Percentiles rank a stretch among this genome's conserved stretches.
Evolutionary conservation across 23 tunicate species (phyloP).

Genomic region (Aplidium turbinatum): DNA sequence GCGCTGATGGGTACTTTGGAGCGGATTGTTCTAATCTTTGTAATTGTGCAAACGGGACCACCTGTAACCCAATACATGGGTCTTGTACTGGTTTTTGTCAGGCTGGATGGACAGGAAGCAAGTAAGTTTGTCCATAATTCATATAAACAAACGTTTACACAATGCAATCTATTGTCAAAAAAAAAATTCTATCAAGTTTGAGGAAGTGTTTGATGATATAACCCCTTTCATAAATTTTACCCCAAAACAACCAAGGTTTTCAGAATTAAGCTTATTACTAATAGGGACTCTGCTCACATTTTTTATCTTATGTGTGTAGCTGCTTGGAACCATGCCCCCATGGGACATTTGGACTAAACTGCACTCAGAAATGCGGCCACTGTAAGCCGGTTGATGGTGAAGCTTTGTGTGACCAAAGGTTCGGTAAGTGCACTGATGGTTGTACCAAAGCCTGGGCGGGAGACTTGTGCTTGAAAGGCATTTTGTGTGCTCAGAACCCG

Average conservation of each 20-base stretch:
- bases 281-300: too few relatives aligned
- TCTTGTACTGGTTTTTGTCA: constrained; percentile 55
- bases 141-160: too few relatives aligned
- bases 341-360: constrained; percentile 75
- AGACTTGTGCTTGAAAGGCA: constrained; percentile 48
- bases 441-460: constrained; percentile 83
- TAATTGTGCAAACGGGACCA: constrained; percentile 61
- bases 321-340: constrained; percentile 60
- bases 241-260: too few relatives aligned
- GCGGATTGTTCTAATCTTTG: constrained; percentile 53
- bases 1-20: constrained; percentile 73
- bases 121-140: constrained; percentile 25
- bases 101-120: constrained; percentile 45
- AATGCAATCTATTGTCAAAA: too few relatives aligned
- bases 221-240: too few relatives aligned
- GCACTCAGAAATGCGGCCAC: constrained; percentile 64
- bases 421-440: constrained; percentile 66
- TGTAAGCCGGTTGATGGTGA: constrained; percentile 25
- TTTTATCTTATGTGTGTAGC: too few relatives aligned
- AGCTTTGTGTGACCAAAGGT: constrained; percentile 38
- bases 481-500: constrained; percentile 67
- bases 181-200: too few relatives aligned
- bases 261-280: too few relatives aligned
- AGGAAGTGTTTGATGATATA: too few relatives aligned
- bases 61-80: constrained; percentile 62